Base-by-base conservation (phyloP, 2,888 invertebrate species). In the Drosophila helvetica region DNA sequence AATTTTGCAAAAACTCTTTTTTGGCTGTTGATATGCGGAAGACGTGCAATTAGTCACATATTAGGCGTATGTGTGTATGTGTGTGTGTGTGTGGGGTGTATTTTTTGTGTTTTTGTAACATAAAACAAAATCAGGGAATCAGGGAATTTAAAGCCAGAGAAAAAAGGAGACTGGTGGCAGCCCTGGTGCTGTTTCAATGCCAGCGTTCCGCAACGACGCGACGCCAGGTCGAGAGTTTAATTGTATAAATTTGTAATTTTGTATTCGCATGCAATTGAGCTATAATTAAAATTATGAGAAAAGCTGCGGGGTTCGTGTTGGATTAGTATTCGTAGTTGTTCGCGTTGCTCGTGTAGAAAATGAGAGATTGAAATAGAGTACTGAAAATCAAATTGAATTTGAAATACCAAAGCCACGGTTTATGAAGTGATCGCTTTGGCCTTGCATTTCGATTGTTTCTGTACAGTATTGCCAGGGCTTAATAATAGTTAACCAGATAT, bases 1-100 rank as follows among this genome's bases (percentile, higher is more conserved):
- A 51, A 58, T 33, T 46, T 63, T 71, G n/a, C 48, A 64, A 51
- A 64, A 52, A 38, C 50, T 42, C 25, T 70, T 70, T 17, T 33
- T 43, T 38, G 38, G 15, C n/a, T 17, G 50, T 50, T 46, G 38
- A 50, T 51, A 70, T 52, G 54, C 55, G 51, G 45, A 71, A 60
- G n/a, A 69, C 75, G 88, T 83, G 88, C 88, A 79, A 85, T 83
- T 83, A 83, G 83, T 83, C 88, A 82, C 78, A 71, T 60, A 69
- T 48, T 55, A 48, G 33, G 61, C 63, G 64, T 71, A 52, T 48
- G n/a, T n/a, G n/a, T n/a, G n/a, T 19, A 3, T 22, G 22, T 22
- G 42, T 47, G 17, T 56, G 22, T 78, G 64, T 78, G 64, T 65
- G 57, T 60, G 65, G n/a, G 69, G 47, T 52, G 25, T 68, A 59